Base-by-base conservation (phyloP, 2,888 invertebrate genomes). In the Acrocyrtus sp. region DNA sequence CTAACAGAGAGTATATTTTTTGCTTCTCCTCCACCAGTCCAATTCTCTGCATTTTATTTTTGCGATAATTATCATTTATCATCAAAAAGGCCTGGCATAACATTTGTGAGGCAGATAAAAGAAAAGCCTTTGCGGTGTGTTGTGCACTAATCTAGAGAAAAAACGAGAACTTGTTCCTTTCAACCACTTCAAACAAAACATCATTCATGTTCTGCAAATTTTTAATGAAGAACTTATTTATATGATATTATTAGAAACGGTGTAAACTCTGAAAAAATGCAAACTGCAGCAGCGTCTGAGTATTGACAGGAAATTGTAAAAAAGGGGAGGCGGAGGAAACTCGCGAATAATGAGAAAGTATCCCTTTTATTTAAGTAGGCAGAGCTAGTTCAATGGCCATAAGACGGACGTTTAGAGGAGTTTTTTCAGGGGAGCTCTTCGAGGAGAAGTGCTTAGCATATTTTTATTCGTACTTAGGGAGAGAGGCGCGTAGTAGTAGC, bases 281-380 rank as follows among this genome's bases (percentile, higher is more conserved):
- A 10, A 41, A 41, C n/a, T 41, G 41, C 17, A 41, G 15, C n/a
- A 47, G 21, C 21, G 47, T 3, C 10, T 47, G 17, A 19, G 26
- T 34, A 61, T 51, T 61, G 61, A 50, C 61, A 61, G 61, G 61
- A 61, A 61, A 61, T 61, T 61, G 39, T 26, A 39, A 24, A 29
- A 4, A 19, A 21, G 54, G 19, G 61, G 26, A 22, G 61, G 51
- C 1, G 61, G 39, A 47, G 58, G 12, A 56, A 22, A 3, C n/a
- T 1, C 5, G 22, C 17, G n/a, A 15, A 22, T 39, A 61, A 50
- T 34, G 39, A 50, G 24, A 50, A 24, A 24, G 15, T 22, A 12
- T 45, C 27, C 50, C 39, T 6, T n/a, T n/a, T n/a, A n/a, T n/a
- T n/a, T n/a, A n/a, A n/a, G n/a, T n/a, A n/a, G n/a, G n/a, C n/a